Evolutionary conservation across 2,797 vertebrate genomes (phyloP).

Genomic region (Microcaecilia unicolor): DNA sequence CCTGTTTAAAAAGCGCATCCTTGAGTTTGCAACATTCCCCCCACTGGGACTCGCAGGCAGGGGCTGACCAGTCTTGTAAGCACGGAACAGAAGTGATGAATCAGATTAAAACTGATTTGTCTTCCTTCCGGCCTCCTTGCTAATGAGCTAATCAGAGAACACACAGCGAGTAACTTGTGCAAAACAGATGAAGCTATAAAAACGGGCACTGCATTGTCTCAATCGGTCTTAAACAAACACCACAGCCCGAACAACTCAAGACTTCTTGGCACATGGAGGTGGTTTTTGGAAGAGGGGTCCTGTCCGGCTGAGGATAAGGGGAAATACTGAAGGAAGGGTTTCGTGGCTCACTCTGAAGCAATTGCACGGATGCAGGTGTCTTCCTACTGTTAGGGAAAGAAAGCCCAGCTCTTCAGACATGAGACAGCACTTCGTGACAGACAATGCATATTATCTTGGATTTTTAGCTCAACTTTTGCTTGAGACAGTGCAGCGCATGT

Average conservation of each 20-base stretch:
- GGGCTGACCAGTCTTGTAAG: constrained; percentile 43
- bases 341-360: constrained; percentile 8
- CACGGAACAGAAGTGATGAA: constrained; percentile 51
- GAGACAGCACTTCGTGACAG: too few species aligned
- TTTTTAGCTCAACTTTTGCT: too few species aligned
- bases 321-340: constrained; percentile 33
- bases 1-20: too few species aligned
- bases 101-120: constrained; percentile 52
- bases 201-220: constrained; percentile 45
- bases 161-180: too few species aligned
- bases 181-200: constrained; percentile 41
- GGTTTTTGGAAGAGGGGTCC: constrained; percentile 43
- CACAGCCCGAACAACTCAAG: constrained; percentile 52
- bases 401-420: constrained; percentile 18
- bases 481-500: too few species aligned
- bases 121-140: constrained; percentile 47
- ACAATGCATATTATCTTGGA: too few species aligned
- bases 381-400: constrained; percentile 43
- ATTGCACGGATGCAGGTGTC: constrained; percentile 62
- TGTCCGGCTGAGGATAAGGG: constrained; percentile 42
- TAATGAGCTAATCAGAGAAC: constrained; percentile 50
- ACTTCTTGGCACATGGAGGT: constrained; percentile 54
- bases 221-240: constrained; percentile 55
- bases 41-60: constrained; percentile 42
- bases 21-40: too few species aligned